These are phyloP conservation scores for Sturnira hondurensis DNA, from an alignment of 2,113 vertebrate species.

Conservation along the genomic window DNA sequence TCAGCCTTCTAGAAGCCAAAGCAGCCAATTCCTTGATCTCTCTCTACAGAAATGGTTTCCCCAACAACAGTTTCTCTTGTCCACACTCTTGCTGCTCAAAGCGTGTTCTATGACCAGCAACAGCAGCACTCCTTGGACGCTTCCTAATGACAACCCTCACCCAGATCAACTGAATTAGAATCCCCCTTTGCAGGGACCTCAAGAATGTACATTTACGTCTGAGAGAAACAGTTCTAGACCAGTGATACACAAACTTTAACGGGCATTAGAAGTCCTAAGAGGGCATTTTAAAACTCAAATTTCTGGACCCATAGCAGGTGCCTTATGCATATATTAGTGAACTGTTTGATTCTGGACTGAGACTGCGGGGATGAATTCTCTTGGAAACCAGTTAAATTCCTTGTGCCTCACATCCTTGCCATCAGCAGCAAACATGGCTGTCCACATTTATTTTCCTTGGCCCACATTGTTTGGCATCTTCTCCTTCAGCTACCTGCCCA, in stretches of 20 bases:
- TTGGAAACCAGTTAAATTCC: background rate
- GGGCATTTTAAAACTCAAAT: background rate
- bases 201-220: background rate
- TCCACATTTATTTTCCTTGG: background rate
- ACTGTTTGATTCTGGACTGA: background rate
- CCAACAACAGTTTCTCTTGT: background rate
- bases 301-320: background rate
- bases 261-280: background rate
- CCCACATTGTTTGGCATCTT: background rate
- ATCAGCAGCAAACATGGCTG: background rate
- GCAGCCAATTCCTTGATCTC: background rate
- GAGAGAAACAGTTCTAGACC: background rate
- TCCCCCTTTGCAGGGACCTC: background rate
- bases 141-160: background rate
- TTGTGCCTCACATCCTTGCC: background rate
- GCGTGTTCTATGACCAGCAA: too few relatives aligned
- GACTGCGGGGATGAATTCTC: background rate
- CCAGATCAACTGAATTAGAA: background rate
- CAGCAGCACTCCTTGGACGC: background rate
- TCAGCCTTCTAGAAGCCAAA: background rate
- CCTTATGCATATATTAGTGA: background rate
- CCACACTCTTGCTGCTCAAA: background rate
- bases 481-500: background rate
- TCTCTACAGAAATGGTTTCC: background rate
- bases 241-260: background rate